Base-by-base conservation (phyloP, 2,113 vertebrate genomes). In the Podocnemis expansa region DNA sequence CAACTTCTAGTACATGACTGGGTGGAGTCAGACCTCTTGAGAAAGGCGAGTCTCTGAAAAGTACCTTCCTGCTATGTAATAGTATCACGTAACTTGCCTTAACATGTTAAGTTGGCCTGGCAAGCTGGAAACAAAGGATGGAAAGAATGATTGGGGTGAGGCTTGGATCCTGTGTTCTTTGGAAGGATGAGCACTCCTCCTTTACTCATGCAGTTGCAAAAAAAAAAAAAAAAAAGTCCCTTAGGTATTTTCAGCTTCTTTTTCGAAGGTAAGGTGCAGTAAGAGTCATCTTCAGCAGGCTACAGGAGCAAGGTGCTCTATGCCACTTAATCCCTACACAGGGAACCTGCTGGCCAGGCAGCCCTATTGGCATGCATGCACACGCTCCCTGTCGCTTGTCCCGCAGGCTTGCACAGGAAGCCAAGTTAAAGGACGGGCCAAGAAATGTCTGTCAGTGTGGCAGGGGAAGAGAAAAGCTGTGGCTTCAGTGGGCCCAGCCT, bases 381-480 rank as follows among this genome's bases (percentile, higher is more conserved):
- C 55, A 31, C 49, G 4, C 2, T 76, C 51, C 34, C 84, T 25
- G 38, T 24, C 12, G 16, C 17, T 19, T n/a, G 34, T 67, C 31
- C 16, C 34, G 34, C 16, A 63, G 31, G 58, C 14, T 31, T 14
- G 76, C 1, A 2, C 3, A 4, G 10, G 5, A 22, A 75, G 38
- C 38, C 70, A 75, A 2, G 24, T 10, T 75, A 21, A 75, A 10
- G 70, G 24, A 5, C 6, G 24, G 41, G 22, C 22, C 25, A 14
- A 12, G 73, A 43, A 75, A 75, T 24, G 38, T 75, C 38, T 43
- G 41, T 43, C 70, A 13, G 2, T 41, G 52, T 84, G 96, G 45
- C 90, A 93, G 89, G 63, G 43, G 38, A 87, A 93, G 82, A 52
- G 38, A 87, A 93, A 80, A 52, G n/a, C 73, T 92, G 13, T 82